Evolutionary conservation across 2,113 vertebrate species (phyloP).

Genomic region (Phalacrocorax carbo): DNA sequence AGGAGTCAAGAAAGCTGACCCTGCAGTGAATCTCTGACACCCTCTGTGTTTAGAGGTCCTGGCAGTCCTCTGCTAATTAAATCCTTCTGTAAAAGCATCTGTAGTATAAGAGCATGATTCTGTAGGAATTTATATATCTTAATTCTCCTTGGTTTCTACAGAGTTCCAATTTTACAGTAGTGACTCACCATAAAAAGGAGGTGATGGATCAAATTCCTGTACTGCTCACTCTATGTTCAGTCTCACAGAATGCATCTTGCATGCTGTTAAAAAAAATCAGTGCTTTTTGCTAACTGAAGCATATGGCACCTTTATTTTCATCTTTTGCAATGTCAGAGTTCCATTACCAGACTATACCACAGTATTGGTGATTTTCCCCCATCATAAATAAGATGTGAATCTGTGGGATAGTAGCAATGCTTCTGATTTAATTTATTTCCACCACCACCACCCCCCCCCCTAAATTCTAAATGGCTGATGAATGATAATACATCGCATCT

Average conservation of each 20-base stretch:
- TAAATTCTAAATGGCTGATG: neutral
- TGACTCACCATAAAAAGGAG: neutral
- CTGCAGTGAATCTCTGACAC: neutral
- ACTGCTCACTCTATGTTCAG: neutral
- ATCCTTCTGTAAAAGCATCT: neutral
- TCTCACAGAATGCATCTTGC: neutral
- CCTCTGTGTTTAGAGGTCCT: neutral
- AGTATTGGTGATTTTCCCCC: neutral
- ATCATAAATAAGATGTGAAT: neutral
- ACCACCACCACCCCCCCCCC: accelerated
- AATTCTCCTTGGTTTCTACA: neutral
- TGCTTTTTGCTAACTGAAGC: neutral
- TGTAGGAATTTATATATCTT: neutral
- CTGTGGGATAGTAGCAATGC: neutral
- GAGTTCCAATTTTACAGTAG: neutral
- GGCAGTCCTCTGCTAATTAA: neutral
- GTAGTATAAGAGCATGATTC: neutral
- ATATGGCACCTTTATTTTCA: neutral
- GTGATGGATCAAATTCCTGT: neutral
- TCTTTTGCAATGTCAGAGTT: neutral
- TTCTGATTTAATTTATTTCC: neutral
- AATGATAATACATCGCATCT: neutral
- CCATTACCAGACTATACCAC: neutral
- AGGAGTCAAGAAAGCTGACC: neutral
- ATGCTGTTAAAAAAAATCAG: neutral